phyloP scores from a whole-genome alignment of 1,140 invertebrate species.

The Oppia nitens region DNA sequence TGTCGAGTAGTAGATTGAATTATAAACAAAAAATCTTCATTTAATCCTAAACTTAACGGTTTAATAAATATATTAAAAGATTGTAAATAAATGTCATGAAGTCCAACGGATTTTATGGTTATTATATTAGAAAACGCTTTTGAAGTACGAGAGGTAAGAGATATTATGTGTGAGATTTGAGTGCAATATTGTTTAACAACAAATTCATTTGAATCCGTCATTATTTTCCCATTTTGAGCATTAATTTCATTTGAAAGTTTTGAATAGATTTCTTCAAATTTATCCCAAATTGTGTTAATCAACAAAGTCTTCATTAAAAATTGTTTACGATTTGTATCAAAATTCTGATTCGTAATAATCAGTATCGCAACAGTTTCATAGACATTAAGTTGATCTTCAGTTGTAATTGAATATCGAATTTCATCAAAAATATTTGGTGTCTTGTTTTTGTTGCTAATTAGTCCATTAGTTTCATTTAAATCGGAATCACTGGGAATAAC shows the following conservation, averaged over 20 bases:
- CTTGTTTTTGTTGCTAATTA: constrained; percentile 27
- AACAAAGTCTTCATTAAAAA: constrained; percentile 29
- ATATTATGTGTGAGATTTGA: constrained; percentile 35
- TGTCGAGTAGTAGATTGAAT: constrained; percentile 34
- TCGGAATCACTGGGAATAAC: neutral
- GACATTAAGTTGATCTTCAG: constrained; percentile 39
- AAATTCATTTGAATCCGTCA: neutral
- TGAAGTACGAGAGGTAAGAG: constrained; percentile 34
- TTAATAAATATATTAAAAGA: constrained; percentile 36
- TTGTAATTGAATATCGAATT: constrained; percentile 24
- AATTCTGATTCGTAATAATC: constrained; percentile 30
- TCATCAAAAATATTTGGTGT: constrained; percentile 18
- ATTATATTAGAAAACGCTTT: constrained; percentile 40
- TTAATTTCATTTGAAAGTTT: neutral
- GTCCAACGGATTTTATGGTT: constrained; percentile 37
- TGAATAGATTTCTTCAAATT: constrained; percentile 7
- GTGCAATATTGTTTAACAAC: constrained; percentile 15
- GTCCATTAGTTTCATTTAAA: constrained; percentile 18
- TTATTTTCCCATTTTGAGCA: neutral
- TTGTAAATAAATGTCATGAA: constrained; percentile 34
- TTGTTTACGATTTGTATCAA: constrained; percentile 28
- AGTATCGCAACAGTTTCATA: constrained; percentile 40
- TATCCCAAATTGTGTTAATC: constrained; percentile 8
- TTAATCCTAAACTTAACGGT: constrained; percentile 26
- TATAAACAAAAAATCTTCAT: constrained; percentile 12